A percentile compares a stretch with the other conserved stretches of the same genome.
Conservation (phyloP, 2,797 vertebrate genomes). For the Telmatherina bonti region DNA sequence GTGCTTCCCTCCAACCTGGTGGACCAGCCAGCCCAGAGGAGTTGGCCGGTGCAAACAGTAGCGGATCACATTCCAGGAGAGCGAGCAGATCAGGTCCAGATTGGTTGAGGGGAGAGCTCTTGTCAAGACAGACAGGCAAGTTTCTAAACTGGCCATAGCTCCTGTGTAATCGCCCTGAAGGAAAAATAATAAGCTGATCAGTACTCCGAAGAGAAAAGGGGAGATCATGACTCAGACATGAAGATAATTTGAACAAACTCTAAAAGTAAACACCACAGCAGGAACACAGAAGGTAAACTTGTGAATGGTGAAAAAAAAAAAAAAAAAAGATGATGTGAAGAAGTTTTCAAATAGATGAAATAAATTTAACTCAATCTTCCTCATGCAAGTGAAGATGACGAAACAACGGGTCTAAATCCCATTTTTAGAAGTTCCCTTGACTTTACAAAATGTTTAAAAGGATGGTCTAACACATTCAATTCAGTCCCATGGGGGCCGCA, state of each 20-base stretch:
- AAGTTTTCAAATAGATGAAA: neutral
- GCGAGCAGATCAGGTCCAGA: slow-evolving; percentile 92
- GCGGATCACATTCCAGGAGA: slow-evolving; percentile 97
- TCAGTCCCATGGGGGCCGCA: too few species aligned
- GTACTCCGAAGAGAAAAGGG: slow-evolving; percentile 10
- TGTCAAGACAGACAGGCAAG: slow-evolving; percentile 90
- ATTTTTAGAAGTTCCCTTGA: neutral
- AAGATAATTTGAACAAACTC: slow-evolving; percentile 18
- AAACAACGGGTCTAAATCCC: neutral
- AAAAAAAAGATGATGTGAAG: slow-evolving; percentile 10
- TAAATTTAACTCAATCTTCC: neutral
- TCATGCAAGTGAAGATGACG: neutral
- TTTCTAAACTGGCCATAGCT: slow-evolving; percentile 90
- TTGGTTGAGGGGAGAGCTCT: slow-evolving; percentile 90
- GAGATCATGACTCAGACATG: slow-evolving; percentile 23
- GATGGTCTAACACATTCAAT: too few species aligned
- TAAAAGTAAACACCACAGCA: slow-evolving; percentile 48
- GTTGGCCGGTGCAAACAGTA: slow-evolving; percentile 92
- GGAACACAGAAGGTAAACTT: slow-evolving; percentile 9
- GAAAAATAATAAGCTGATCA: slow-evolving; percentile 5
- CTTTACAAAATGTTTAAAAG: neutral
- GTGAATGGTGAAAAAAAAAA: slow-evolving; percentile 25
- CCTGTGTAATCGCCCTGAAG: slow-evolving; percentile 90
- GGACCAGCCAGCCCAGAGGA: slow-evolving; percentile 93
- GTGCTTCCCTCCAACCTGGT: slow-evolving; percentile 89